Base-by-base conservation (phyloP, 2,113 vertebrate genomes). In the Hyperopisus bebe region DNA sequence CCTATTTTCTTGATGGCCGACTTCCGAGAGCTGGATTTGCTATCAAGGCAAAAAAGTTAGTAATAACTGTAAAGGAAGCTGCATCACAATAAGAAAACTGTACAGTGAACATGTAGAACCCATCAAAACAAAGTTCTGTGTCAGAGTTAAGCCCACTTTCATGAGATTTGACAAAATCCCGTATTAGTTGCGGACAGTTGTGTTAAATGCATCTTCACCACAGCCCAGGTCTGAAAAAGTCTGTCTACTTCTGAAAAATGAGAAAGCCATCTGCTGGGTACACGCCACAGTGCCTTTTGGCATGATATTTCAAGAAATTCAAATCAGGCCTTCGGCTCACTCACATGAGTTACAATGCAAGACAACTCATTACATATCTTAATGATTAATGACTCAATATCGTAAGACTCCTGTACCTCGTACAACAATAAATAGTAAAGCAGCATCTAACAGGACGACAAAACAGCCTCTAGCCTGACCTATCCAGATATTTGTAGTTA, bases 301-400 rank as follows among this genome's bases (percentile, higher is more conserved):
- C 31, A 39, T 77, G 11, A 31, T 19, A 77, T 39, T 77, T 39
- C 27, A 77, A 74, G 66, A 17, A 35, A 74, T 74, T 74, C 66
- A 74, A 39, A 77, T 42, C 74, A 77, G 31, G 70, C 70, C 5
- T 39, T 77, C 31, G 15, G 31, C 70, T 77, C 70, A 77, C 11
- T 39, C 70, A 39, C 31, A 11, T 6, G 70, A 39, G 27, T 17
- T 39, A 35, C 31, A 77, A 77, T 80, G 35, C 31, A 42, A 42
- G 74, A 80, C 35, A 80, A 19, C 35, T 80, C 74, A 8, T 42
- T 80, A 42, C 35, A 17, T 42, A 80, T 80, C 74, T 6, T 80
- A 80, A 80, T 80, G 31, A 80, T 80, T 80, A 80, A 80, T 42
- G 74, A 80, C 35, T 80, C 74, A 80, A 80, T 39, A 80, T 80